These are phyloP conservation scores for Ctenochaetus hawaiiensis DNA, from an alignment of 2,797 vertebrate species.

Conservation along the genomic window DNA sequence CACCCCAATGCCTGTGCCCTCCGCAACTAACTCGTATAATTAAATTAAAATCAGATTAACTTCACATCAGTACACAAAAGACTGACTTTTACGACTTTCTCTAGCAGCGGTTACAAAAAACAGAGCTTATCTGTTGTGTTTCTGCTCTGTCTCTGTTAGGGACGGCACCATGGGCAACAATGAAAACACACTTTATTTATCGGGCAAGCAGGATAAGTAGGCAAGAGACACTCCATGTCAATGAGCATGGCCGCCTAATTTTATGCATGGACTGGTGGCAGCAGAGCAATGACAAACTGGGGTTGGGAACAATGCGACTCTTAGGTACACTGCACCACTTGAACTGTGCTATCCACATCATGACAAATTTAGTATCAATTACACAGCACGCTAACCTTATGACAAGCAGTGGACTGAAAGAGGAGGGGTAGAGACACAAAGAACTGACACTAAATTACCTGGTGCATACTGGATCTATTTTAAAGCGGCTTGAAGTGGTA, in stretches of 20 bases:
- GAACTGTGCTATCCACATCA: constrained; percentile 80
- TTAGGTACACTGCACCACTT: constrained; percentile 74
- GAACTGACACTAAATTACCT: constrained; percentile 79
- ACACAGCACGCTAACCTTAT: constrained; percentile 79
- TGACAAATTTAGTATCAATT: constrained; percentile 85
- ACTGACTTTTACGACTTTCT: constrained; percentile 78
- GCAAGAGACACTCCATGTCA: constrained; percentile 73
- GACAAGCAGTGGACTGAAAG: constrained; percentile 72
- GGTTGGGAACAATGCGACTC: constrained; percentile 67
- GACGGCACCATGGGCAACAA: constrained; percentile 67
- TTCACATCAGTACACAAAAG: constrained; percentile 85
- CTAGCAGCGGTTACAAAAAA: constrained; percentile 47
- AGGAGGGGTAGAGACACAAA: constrained; percentile 68
- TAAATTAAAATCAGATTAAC: constrained; percentile 92
- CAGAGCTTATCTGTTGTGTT: constrained; percentile 75
- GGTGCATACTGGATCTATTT: constrained; percentile 74
- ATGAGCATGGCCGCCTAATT: constrained; percentile 71
- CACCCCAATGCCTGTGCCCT: constrained; percentile 86
- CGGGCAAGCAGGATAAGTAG: constrained; percentile 60
- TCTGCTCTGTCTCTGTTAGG: constrained; percentile 53
- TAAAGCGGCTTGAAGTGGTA: constrained; percentile 72
- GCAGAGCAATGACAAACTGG: constrained; percentile 72
- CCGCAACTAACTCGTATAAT: constrained; percentile 86
- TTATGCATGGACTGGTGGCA: constrained; percentile 72
- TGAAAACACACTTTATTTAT: constrained; percentile 80